Evolutionary conservation across 2,113 vertebrate genomes (phyloP), one percentile per base, ranked within the genome.

Genomic region (Nicator chloris): DNA sequence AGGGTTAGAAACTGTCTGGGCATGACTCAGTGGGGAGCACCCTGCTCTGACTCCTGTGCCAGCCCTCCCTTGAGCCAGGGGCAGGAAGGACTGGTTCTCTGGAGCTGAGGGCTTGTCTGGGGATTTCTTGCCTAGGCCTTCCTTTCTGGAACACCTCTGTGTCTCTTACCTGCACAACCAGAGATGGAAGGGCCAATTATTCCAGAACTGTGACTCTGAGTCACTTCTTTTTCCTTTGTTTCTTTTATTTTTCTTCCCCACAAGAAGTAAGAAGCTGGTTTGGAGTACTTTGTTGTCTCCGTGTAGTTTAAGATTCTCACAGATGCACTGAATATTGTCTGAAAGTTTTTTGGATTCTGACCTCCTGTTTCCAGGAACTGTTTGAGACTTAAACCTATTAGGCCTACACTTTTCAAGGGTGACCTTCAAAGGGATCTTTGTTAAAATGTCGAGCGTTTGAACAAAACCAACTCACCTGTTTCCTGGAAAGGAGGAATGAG

Each of bases 311-410:
- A 87, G 61, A 47, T 40, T 84, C 61, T 93, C 28, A 15, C 13
- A 19, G 35, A 20, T 44, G 30, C 44, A 7, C 7, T 83, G 77
- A 96, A 86, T 9, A 0, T 28, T 56, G 64, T 56, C 69, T 70
- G 56, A 60, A 92, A 64, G 89, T n/a, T 54, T 66, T 57, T 80
- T 69, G 47, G 57, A 42, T 93, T 79, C 50, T 95, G 89, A 93
- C 89, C 78, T 92, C 56, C 53, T 61, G 73, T 80, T 90, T 37
- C 59, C 61, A 54, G 73, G 44, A 85, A 4, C 53, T 82, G 80
- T 86, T 92, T 84, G 94, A 93, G 78, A 83, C 60, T 37, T 42
- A 71, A 71, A 71, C 89, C 57, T 64, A 75, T 95, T 76, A 90
- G 73, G 12, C 44, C 60, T 60, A 1, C 9, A 4, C 49, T 88